phyloP scores from a whole-genome alignment of 2,797 vertebrate species.

The Acrossocheilus fasciatus region DNA sequence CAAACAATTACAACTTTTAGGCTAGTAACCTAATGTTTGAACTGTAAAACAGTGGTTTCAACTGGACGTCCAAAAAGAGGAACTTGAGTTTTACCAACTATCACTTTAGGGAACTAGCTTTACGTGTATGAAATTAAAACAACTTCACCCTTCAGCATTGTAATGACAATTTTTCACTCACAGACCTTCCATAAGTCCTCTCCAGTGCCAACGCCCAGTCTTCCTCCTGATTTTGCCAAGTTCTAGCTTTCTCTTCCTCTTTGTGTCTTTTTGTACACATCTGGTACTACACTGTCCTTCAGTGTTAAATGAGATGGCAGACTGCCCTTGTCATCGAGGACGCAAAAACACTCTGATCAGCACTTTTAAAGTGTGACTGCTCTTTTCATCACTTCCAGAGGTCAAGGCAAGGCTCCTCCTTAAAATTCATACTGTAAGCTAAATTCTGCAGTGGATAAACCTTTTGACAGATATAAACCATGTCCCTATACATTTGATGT shows the following conservation, averaged over 20 bases:
- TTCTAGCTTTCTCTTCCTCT: neutral
- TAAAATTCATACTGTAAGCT: neutral
- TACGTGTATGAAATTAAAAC: neutral
- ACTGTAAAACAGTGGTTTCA: neutral
- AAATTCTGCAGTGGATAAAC: neutral
- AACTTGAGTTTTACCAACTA: neutral
- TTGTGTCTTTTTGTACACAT: conserved; percentile 14
- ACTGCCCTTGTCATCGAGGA: neutral
- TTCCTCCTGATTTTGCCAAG: neutral
- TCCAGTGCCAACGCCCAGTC: neutral
- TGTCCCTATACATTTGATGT: neutral
- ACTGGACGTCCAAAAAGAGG: neutral
- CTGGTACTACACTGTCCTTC: neutral
- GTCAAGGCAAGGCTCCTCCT: conserved; percentile 29
- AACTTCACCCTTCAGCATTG: neutral
- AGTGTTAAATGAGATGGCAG: conserved; percentile 17
- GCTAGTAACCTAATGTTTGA: neutral
- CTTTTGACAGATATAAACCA: neutral
- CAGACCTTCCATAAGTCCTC: conserved; percentile 28
- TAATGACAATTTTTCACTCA: conserved; percentile 19
- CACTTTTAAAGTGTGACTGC: neutral
- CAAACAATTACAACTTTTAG: neutral
- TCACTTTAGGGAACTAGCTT: conserved; percentile 8
- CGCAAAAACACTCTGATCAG: conserved; percentile 15
- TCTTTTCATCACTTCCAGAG: conserved; percentile 29